Conservation (phyloP, 2,113 vertebrate genomes). For the Picathartes gymnocephalus region DNA sequence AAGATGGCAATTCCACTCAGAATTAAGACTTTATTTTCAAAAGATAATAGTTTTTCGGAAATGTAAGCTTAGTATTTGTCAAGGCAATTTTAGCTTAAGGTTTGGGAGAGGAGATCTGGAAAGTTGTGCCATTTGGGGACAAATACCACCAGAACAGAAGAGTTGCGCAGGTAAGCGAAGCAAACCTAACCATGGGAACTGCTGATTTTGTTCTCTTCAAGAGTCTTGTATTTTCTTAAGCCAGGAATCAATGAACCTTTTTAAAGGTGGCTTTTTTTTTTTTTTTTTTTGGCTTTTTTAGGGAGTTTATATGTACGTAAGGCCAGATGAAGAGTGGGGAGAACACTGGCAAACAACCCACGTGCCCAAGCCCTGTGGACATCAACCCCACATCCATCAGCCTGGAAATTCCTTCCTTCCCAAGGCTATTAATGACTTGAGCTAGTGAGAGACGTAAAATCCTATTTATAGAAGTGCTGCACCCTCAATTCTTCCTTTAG, state of each 20-base stretch:
- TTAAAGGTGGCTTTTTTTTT: not conserved
- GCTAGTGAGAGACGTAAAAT: not conserved
- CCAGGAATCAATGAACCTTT: not conserved
- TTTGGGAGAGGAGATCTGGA: not conserved
- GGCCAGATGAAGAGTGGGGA: not conserved
- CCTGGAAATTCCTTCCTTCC: not conserved
- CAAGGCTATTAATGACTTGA: not conserved
- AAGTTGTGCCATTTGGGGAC: not conserved
- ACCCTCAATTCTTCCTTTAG: not conserved
- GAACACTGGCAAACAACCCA: not conserved
- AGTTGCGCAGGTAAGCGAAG: not conserved
- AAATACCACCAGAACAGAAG: not conserved
- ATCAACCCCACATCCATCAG: not conserved
- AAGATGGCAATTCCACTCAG: not conserved
- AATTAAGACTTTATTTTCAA: not conserved
- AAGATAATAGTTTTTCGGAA: not conserved
- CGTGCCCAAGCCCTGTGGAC: not conserved
- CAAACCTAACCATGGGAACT: not conserved
- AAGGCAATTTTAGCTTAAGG: not conserved
- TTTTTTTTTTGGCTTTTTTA: not conserved
- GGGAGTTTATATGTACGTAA: not conserved
- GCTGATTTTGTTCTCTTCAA: not conserved
- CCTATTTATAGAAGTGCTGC: slow-evolving; percentile 2
- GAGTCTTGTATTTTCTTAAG: not conserved
- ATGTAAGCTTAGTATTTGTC: not conserved